Evolutionary conservation across 2,113 vertebrate genomes (phyloP), one percentile per base, ranked within the genome.

Genomic region (Mesocricetus auratus): DNA sequence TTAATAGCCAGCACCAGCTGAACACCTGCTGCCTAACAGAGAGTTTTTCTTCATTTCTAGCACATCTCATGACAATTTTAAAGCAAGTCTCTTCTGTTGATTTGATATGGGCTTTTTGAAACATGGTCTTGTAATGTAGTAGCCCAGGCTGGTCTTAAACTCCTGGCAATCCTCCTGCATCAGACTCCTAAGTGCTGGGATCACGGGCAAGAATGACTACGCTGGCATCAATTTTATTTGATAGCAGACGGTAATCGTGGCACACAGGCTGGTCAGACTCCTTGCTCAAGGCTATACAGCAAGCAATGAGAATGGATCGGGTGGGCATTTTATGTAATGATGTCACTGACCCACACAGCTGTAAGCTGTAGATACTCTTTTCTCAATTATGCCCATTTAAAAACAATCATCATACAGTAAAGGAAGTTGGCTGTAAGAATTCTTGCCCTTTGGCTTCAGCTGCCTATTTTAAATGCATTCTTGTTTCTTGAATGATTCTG

Each of bases 401-500:
- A 94, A 94, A 74, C 58, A 97, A 69, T 85, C 64, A 93, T 60
- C 82, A 86, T 8, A 86, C 0, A 89, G 86, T 50, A 92, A 90
- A 96, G 60, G 47, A 86, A 79, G 53, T 60, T 10, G 96, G 64
- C 31, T 74, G 92, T 78, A 87, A 89, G 53, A 78, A 94, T 92
- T 87, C 93, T 88, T 60, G 1, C 45, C 85, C 79, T 86, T 62
- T n/a, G 90, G n/a, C 53, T 89, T 95, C 19, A 89, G 62, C 29
- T 91, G 22, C 68, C 56, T 88, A n/a, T 94, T 92, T 96, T 94
- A 66, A 77, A 90, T 85, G 50, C 66, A 92, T 42, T 96, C 5
- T 92, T 39, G 12, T 93, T n/a, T 93, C 69, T 90, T 79, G 36
- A 90, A 77, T 91, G 79, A 78, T 90, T 75, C 71, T 94, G 31